A percentile compares a stretch with the other conserved stretches of the same genome.
Evolutionary conservation across 2,888 invertebrate species (phyloP).

Genomic region (Biston stratarius): DNA sequence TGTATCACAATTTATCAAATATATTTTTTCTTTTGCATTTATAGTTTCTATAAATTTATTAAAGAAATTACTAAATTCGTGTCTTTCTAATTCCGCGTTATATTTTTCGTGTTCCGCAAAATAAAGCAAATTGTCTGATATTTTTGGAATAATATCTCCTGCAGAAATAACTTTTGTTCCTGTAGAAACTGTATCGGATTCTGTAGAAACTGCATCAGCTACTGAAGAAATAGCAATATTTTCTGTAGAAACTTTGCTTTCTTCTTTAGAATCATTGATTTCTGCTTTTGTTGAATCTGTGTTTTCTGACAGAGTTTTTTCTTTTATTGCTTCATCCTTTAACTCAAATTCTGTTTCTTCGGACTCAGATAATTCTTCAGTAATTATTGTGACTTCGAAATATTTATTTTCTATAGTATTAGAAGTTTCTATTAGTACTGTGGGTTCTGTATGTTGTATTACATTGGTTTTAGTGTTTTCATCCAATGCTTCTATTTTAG

Average conservation of each 20-base stretch:
- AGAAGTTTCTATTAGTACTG: neutral
- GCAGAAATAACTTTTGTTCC: conserved; percentile 4
- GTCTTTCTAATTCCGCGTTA: conserved; percentile 68
- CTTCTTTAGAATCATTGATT: neutral
- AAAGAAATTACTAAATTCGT: conserved; percentile 65
- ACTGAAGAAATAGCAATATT: neutral
- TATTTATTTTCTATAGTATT: conserved; percentile 43
- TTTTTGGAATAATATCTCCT: conserved; percentile 23
- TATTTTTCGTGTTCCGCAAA: conserved; percentile 74
- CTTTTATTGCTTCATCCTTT: conserved; percentile 23
- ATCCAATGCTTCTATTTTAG: conserved; percentile 26
- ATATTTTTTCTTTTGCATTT: conserved; percentile 61
- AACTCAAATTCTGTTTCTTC: conserved; percentile 51
- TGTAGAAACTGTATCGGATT: conserved; percentile 23
- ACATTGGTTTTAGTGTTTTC: neutral
- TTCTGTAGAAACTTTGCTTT: neutral
- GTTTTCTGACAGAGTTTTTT: conserved; percentile 11
- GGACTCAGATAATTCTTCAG: conserved; percentile 69
- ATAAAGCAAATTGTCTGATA: conserved; percentile 56
- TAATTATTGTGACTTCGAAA: conserved; percentile 67
- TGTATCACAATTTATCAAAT: conserved; percentile 73
- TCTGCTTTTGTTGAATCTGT: conserved; percentile 6
- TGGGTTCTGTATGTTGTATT: conserved; percentile 17
- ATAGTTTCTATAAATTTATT: conserved; percentile 57
- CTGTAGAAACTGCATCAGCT: conserved; percentile 16